These are phyloP conservation scores for Archilochus colubris DNA, from an alignment of 2,113 vertebrate genomes.

Conservation along the genomic window DNA sequence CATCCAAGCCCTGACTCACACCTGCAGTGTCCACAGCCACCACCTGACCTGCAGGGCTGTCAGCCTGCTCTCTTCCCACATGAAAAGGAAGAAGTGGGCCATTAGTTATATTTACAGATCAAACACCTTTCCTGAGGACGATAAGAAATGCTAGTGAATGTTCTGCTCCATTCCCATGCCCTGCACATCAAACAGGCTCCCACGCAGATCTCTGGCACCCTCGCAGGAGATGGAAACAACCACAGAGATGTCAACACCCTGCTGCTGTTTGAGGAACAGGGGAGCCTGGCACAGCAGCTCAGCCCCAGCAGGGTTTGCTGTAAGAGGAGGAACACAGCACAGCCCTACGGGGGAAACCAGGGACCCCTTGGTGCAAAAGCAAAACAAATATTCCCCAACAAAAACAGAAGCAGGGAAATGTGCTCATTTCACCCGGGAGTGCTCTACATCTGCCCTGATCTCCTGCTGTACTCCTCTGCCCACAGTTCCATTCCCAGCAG, in stretches of 20 bases:
- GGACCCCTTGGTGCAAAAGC: neutral
- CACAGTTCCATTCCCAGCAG: neutral
- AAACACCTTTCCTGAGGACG: neutral
- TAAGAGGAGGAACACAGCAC: neutral
- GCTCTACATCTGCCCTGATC: neutral
- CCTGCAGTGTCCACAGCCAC: neutral
- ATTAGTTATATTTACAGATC: neutral
- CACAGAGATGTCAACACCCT: neutral
- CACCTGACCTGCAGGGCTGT: neutral
- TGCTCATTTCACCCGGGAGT: accelerated
- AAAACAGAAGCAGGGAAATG: neutral
- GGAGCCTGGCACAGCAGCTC: neutral
- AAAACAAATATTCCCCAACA: neutral
- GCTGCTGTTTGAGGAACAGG: neutral
- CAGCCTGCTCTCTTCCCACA: neutral
- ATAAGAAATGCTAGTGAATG: neutral
- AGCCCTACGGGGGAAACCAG: neutral
- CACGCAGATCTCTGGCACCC: neutral
- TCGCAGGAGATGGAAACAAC: neutral
- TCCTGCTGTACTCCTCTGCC: neutral
- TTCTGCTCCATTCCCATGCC: neutral
- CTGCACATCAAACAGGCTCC: conserved; percentile 6
- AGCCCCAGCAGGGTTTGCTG: neutral
- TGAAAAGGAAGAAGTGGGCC: accelerated
- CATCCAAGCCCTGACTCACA: neutral